Conservation (phyloP, 2,797 vertebrate genomes). For the Decapterus maruadsi region DNA sequence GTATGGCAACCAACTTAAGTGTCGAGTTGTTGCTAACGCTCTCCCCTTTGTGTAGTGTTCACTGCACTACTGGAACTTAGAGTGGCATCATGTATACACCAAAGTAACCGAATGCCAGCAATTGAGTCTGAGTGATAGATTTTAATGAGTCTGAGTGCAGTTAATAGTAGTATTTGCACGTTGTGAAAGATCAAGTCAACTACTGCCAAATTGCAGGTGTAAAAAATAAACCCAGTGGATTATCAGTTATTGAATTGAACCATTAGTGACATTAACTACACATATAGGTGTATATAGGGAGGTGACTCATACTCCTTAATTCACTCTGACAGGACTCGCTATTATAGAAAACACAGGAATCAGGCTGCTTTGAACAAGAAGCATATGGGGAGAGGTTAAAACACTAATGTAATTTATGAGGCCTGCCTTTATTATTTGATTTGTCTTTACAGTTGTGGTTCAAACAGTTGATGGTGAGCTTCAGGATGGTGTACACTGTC, state of each 20-base stretch:
- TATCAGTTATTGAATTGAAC: no score
- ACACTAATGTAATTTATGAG: background rate
- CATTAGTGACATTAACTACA: background rate
- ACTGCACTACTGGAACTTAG: background rate
- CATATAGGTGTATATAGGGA: background rate
- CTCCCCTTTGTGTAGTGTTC: background rate
- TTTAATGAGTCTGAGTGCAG: background rate
- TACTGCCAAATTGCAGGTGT: background rate
- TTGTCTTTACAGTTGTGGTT: conserved; percentile 75
- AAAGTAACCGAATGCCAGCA: background rate
- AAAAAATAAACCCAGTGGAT: background rate
- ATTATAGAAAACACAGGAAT: background rate
- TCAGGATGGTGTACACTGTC: conserved; percentile 88
- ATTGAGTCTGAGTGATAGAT: background rate
- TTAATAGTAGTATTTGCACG: no score
- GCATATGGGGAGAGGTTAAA: background rate
- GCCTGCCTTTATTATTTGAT: background rate
- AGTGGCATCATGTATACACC: background rate
- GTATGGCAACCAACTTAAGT: conserved; percentile 51
- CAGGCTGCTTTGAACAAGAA: background rate
- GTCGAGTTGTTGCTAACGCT: background rate
- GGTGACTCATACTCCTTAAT: background rate
- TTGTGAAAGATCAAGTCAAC: background rate
- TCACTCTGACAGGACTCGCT: background rate
- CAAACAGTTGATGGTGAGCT: conserved; percentile 84